phyloP scores from a whole-genome alignment of 92 coral and sea anemone species.

The Plumapathes pennacea region DNA sequence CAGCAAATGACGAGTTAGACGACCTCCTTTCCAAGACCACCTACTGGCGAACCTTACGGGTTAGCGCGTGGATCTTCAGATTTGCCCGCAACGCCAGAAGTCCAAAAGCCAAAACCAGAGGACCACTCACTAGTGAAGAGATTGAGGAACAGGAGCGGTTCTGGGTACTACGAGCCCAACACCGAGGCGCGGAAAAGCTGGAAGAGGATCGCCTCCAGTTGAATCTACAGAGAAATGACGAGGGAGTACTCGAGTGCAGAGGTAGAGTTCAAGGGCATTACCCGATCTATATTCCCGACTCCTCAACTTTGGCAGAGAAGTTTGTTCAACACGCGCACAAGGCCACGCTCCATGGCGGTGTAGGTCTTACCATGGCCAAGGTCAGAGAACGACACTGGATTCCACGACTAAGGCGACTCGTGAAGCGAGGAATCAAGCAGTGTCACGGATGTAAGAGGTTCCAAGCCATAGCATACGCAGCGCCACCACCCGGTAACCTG shows the following conservation, averaged over 20 bases:
- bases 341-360: constrained; percentile 25
- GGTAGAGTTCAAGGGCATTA: constrained; percentile 48
- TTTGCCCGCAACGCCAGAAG: constrained; percentile 13
- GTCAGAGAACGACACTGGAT: constrained; percentile 17
- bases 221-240: constrained; percentile 39
- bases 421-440: constrained; percentile 4
- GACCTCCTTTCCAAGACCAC: constrained; percentile 22
- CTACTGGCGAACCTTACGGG: constrained; percentile 25
- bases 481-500: constrained; percentile 16
- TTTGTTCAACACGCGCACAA: constrained; percentile 19
- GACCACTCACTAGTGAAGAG: constrained; percentile 52
- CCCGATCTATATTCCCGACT: constrained; percentile 42
- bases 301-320: constrained; percentile 21
- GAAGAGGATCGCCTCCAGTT: constrained; percentile 35
- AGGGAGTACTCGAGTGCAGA: constrained; percentile 43
- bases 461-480: constrained; percentile 10
- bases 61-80: constrained; percentile 28
- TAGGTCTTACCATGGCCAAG: constrained; percentile 20
- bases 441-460: constrained; percentile 13
- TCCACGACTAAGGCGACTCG: constrained; percentile 13
- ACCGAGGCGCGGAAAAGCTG: constrained; percentile 24
- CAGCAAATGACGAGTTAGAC: constrained; percentile 31
- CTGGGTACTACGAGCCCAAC: constrained; percentile 36
- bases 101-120: constrained; percentile 3
- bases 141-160: constrained; percentile 27